phyloP scores from a whole-genome alignment of 23 tunicate species.

The Pegea sp. region DNA sequence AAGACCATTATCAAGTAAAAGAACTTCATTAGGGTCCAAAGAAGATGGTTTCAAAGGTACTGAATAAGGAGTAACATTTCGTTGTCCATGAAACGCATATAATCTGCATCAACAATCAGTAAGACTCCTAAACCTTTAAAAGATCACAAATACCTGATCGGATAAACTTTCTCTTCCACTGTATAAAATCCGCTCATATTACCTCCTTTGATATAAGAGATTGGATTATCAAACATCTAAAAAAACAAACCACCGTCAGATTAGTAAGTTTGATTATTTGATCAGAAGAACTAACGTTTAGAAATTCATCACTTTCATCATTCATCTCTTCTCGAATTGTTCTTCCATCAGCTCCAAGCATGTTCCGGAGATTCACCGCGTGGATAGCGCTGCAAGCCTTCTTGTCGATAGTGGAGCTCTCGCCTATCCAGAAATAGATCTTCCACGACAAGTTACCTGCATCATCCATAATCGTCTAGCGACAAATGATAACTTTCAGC shows the following conservation, averaged over 20 bases:
- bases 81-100: constrained; percentile 48
- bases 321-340: constrained; percentile 88
- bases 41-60: constrained; percentile 69
- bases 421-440: constrained; percentile 94
- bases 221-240: constrained; percentile 68
- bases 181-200: constrained; percentile 84
- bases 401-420: constrained; percentile 72
- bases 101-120: too few species aligned
- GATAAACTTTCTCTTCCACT: constrained; percentile 48
- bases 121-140: too few species aligned
- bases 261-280: too few species aligned
- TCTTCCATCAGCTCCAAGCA: constrained; percentile 79
- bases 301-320: constrained; percentile 87
- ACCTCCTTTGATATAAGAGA: constrained; percentile 94
- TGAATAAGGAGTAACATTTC: constrained; percentile 69
- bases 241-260: constrained; percentile 4
- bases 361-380: constrained; percentile 88
- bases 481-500: not conserved
- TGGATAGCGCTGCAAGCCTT: constrained; percentile 95
- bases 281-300: constrained; percentile 19
- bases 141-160: constrained; percentile 15
- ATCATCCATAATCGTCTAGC: constrained; percentile 39
- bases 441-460: constrained; percentile 44
- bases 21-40: constrained; percentile 57
- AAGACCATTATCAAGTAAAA: constrained; percentile 80